Conservation (phyloP, 1,140 invertebrate genomes). For the Hesperophylax magnus region DNA sequence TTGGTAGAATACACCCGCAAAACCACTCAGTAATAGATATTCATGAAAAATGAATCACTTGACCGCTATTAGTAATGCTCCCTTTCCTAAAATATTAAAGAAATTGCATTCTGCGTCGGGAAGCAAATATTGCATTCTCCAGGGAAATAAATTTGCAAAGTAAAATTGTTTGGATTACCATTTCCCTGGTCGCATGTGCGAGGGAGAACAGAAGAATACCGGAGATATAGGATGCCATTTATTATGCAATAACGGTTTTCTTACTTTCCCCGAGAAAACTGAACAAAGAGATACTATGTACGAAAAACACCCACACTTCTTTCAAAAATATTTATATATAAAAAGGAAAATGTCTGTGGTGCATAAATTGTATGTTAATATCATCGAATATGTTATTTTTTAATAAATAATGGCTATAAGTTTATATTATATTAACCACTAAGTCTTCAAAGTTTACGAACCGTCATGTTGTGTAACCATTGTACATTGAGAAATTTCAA, state of each 20-base stretch:
- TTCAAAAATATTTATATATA: no score
- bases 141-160: constrained; percentile 14
- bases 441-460: no score
- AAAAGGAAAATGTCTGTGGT: no score
- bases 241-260: constrained; percentile 19
- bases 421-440: no score
- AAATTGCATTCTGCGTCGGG: background rate
- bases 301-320: background rate
- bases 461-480: no score
- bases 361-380: no score
- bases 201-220: background rate
- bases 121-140: constrained; percentile 7
- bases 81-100: background rate
- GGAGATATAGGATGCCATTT: constrained; percentile 14
- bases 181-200: constrained; percentile 13
- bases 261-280: background rate
- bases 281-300: background rate
- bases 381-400: no score
- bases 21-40: no score
- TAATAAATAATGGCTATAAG: no score
- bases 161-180: constrained; percentile 7
- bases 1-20: no score
- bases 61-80: background rate
- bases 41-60: background rate
- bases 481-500: no score